phyloP scores from a whole-genome alignment of 2,797 vertebrate species.

The Muscicapa striata region DNA sequence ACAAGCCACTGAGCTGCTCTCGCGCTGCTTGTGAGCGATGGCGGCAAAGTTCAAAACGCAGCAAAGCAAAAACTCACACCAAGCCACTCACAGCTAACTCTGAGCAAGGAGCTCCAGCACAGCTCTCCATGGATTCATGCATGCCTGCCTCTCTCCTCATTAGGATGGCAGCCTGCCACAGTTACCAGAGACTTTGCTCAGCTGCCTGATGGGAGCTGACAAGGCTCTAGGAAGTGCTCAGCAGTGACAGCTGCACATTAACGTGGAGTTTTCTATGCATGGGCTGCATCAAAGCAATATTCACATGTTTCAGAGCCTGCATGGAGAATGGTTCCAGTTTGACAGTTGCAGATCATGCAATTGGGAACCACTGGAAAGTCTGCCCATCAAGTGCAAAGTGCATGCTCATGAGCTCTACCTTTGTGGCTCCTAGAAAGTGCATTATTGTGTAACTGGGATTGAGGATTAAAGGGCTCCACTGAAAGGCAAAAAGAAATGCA shows the following conservation, averaged over 20 bases:
- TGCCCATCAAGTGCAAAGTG: slow-evolving; percentile 42
- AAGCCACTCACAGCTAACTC: slow-evolving; percentile 47
- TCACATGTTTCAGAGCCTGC: slow-evolving; percentile 38
- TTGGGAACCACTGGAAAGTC: background rate
- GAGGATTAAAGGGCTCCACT: slow-evolving; percentile 99
- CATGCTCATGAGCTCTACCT: slow-evolving; percentile 90
- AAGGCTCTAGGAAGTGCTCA: background rate
- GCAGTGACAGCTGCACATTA: slow-evolving; percentile 28
- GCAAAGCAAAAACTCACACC: slow-evolving; percentile 41
- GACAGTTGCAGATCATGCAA: slow-evolving; percentile 67
- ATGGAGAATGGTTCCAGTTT: slow-evolving; percentile 58
- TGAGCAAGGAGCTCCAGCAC: slow-evolving; percentile 34
- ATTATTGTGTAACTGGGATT: slow-evolving; percentile 99
- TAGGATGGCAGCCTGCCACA: slow-evolving; percentile 55
- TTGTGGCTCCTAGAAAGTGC: slow-evolving; percentile 98
- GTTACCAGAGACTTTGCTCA: slow-evolving; percentile 19
- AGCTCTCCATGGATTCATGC: slow-evolving; percentile 68
- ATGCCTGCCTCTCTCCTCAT: slow-evolving; percentile 24
- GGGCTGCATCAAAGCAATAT: slow-evolving; percentile 58
- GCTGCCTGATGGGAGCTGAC: slow-evolving; percentile 34
- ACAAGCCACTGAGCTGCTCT: background rate
- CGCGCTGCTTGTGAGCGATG: background rate
- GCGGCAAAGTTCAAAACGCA: background rate
- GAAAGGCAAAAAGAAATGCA: slow-evolving; percentile 83
- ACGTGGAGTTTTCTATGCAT: slow-evolving; percentile 4